Base-by-base conservation (phyloP, 2,888 invertebrate genomes). In the Parnassius mnemosyne region DNA sequence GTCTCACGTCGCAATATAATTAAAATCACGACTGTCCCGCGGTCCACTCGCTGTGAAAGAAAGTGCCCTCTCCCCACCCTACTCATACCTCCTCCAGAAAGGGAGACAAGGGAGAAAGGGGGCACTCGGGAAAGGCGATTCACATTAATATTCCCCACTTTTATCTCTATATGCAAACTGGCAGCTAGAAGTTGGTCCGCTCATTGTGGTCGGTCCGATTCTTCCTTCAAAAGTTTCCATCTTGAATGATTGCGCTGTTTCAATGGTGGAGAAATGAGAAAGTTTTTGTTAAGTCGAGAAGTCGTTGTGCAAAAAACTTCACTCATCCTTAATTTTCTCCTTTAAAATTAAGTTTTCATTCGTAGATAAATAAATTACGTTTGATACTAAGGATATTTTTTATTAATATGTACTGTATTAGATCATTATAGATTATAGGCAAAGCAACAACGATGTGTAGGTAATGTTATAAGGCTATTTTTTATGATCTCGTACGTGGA, bases 81-180 rank as follows among this genome's bases (percentile, higher is more conserved):
- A 64, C n/a, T 67, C 67, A 13, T 12, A 41, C 60, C 16, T 46
- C 51, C 55, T 51, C 12, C 50, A 34, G 41, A 68, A 65, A 71
- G 75, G 74, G 67, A 57, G 65, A 65, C 60, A 65, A 60, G 66
- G 51, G 68, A 65, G 20, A 55, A 53, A 71, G 68, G 69, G 66
- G 63, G 70, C 68, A 73, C 73, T 74, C 72, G 68, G 70, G 65
- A 65, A 76, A 75, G 85, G 83, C 83, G 84, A 86, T 85, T 84
- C 90, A 86, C 90, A 91, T 91, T 91, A 91, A 90, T 91, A 91
- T 91, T 90, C 91, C 89, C 89, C 85, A 89, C 90, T 91, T 91
- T 91, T 91, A 91, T 91, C 91, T 91, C 91, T 91, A 90, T 90
- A 91, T 91, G 91, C 91, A 90, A 91, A 91, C 90, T 89, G 90